Evolutionary conservation across 2,797 vertebrate genomes (phyloP), one percentile per base, ranked within the genome.

Genomic region (Discoglossus pictus): DNA sequence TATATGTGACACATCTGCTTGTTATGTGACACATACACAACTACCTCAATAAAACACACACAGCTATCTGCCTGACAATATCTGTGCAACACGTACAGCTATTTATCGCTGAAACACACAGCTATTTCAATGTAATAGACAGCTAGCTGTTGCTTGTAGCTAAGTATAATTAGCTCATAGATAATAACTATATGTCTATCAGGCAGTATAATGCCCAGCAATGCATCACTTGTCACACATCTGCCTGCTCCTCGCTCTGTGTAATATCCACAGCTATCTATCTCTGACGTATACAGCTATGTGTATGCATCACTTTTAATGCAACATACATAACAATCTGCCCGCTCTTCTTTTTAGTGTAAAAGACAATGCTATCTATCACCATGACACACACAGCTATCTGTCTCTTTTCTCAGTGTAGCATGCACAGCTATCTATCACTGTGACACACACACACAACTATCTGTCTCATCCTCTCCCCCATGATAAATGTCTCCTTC

Each of bases 401-500:
- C 27, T 31, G 27, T 31, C 27, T 4, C 27, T 31, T 4, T 4
- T 8, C 4, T n/a, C n/a, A n/a, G n/a, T n/a, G n/a, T n/a, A n/a
- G n/a, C n/a, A n/a, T n/a, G n/a, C 66, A 44, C 24, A 34, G 42
- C 43, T 39, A 62, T 70, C 67, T 47, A 62, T 70, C 67, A 70
- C 34, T 20, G 17, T 70, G 59, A 70, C 51, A 42, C 73, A 61
- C 73, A 61, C 72, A 61, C 68, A 11, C 11, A 58, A 77, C 74
- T 75, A 76, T 77, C 69, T 75, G 68, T 74, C 59, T 60, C 65
- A 67, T 21, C 60, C 60, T 73, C 61, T 71, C 73, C 71, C 73
- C 69, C 1, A 68, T 73, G 80, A 79, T 77, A 76, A 79, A 76
- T 60, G 74, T 73, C 40, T 72, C 68, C 47, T 65, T 68, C 27